phyloP scores from a whole-genome alignment of 1,140 invertebrate genomes.

The Drosophila neocordata region DNA sequence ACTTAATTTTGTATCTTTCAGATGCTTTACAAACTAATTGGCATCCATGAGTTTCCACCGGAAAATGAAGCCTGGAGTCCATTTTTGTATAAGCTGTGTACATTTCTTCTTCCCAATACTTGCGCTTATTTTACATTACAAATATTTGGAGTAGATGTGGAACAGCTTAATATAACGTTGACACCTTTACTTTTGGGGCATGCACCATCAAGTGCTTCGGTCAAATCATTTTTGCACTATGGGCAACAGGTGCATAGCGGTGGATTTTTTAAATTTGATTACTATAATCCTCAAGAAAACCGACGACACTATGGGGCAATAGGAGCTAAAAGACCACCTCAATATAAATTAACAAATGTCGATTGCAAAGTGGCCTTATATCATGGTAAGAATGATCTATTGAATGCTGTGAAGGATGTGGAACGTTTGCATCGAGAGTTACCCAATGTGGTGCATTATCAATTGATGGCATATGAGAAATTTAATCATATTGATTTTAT shows the following conservation, averaged over 20 bases:
- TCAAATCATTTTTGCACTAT: slow-evolving; percentile 46
- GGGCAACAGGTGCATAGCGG: slow-evolving; percentile 44
- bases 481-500: slow-evolving; percentile 85
- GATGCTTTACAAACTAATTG: slow-evolving; percentile 23
- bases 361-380: slow-evolving; percentile 63
- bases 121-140: slow-evolving; percentile 84
- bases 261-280: slow-evolving; percentile 53
- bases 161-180: slow-evolving; percentile 82
- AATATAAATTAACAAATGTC: slow-evolving; percentile 55
- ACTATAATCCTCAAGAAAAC: slow-evolving; percentile 33
- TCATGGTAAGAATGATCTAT: slow-evolving; percentile 54
- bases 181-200: slow-evolving; percentile 36
- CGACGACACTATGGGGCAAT: slow-evolving; percentile 22
- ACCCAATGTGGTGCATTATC: slow-evolving; percentile 80
- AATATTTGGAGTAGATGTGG: slow-evolving; percentile 83
- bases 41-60: slow-evolving; percentile 58
- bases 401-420: slow-evolving; percentile 55
- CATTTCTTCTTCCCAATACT: slow-evolving; percentile 65
- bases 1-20: background rate
- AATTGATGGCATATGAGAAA: slow-evolving; percentile 66
- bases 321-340: slow-evolving; percentile 10
- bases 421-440: slow-evolving; percentile 76
- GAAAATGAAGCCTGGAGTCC: slow-evolving; percentile 53
- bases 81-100: slow-evolving; percentile 38
- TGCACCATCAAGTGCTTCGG: slow-evolving; percentile 33